These are phyloP conservation scores for Mellilla xanthometata DNA, from an alignment of 2,888 invertebrate genomes.

Conservation along the genomic window DNA sequence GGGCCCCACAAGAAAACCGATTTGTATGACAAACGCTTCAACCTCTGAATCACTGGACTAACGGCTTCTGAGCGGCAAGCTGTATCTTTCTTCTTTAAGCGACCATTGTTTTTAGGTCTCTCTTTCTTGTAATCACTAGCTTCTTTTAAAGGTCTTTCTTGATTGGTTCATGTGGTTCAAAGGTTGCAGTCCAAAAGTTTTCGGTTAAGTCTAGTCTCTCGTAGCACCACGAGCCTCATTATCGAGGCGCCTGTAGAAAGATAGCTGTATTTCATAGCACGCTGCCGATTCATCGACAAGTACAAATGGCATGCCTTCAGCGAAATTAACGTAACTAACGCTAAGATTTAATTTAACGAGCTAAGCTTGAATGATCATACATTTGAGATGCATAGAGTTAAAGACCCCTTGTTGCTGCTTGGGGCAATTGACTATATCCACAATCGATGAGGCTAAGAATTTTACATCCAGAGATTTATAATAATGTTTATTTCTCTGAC, in stretches of 20 bases:
- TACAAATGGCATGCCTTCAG: slow-evolving; percentile 75
- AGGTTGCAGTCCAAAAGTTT: slow-evolving; percentile 58
- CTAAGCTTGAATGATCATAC: no score
- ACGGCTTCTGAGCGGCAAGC: no score
- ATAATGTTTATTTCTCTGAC: no score
- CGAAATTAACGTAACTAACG: slow-evolving; percentile 44
- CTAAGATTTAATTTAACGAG: slow-evolving; percentile 24
- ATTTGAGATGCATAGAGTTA: no score
- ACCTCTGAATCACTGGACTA: slow-evolving; percentile 2
- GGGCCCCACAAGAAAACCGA: slow-evolving; percentile 64
- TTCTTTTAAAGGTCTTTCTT: background rate
- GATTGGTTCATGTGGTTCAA: background rate
- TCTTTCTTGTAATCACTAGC: no score
- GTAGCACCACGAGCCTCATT: slow-evolving; percentile 52
- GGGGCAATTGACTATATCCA: no score
- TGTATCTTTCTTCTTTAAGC: background rate
- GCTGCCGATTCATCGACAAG: slow-evolving; percentile 68
- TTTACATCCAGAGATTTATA: no score
- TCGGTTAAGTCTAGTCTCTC: slow-evolving; percentile 76
- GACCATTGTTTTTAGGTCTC: no score
- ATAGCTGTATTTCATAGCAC: slow-evolving; percentile 57
- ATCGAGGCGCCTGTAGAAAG: slow-evolving; percentile 47
- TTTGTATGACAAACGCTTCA: slow-evolving; percentile 52
- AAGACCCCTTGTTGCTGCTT: no score
- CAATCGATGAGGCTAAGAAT: no score